Percentiles rank a stretch among this genome's conserved stretches.
phyloP scores from a whole-genome alignment of 2,888 invertebrate genomes.

The Drosophila planitibia region DNA sequence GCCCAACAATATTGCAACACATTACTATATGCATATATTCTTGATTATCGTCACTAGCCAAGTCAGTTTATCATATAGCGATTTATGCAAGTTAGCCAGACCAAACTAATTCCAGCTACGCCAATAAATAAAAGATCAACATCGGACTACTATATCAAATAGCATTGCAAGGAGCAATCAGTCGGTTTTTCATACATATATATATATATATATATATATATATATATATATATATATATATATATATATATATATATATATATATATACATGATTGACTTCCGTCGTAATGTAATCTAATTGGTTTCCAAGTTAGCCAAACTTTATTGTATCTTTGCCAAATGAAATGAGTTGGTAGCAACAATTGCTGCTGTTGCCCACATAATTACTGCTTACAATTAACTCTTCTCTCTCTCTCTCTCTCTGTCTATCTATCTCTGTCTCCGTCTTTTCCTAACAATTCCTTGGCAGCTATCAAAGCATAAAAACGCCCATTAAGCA shows the following conservation, averaged over 20 bases:
- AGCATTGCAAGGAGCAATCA: background rate
- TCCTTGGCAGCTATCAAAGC: constrained; percentile 61
- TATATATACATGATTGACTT: no score
- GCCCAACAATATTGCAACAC: background rate
- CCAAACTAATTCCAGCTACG: background rate
- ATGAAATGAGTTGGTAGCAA: background rate
- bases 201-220: no score
- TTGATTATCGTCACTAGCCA: background rate
- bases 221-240: no score
- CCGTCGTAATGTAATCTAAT: background rate
- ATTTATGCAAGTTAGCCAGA: background rate
- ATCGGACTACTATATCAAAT: background rate
- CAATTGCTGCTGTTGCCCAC: background rate
- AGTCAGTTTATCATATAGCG: background rate
- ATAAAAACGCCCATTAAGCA: constrained; percentile 75
- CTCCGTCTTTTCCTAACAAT: background rate
- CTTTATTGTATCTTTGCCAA: background rate
- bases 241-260: no score
- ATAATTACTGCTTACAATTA: background rate
- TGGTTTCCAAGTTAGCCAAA: background rate
- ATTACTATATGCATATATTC: no score
- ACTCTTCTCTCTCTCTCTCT: background rate
- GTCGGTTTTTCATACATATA: background rate
- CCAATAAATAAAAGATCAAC: background rate
- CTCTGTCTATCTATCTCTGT: background rate